phyloP scores from a whole-genome alignment of 2,888 invertebrate genomes.

The Torymus auratus region DNA sequence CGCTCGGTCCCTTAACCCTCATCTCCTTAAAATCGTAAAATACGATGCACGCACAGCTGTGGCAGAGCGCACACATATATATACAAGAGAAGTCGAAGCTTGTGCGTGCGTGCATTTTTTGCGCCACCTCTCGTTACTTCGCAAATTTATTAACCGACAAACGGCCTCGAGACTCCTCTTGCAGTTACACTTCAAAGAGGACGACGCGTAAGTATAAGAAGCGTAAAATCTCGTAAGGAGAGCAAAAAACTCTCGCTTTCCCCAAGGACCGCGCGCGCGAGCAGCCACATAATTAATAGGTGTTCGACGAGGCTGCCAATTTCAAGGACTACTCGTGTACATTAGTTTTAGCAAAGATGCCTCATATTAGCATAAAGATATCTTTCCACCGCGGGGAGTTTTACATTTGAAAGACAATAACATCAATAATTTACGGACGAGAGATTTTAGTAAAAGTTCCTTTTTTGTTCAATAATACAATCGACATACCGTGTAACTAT shows the following conservation, averaged over 20 bases:
- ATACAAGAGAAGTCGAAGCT: slow-evolving; percentile 29
- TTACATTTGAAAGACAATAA: slow-evolving; percentile 3
- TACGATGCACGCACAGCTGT: slow-evolving; percentile 13
- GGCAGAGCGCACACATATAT: no score
- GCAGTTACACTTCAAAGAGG: slow-evolving; percentile 51
- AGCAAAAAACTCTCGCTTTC: slow-evolving; percentile 54
- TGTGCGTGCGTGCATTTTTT: slow-evolving; percentile 40
- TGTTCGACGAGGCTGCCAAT: slow-evolving; percentile 46
- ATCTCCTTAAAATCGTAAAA: slow-evolving; percentile 41
- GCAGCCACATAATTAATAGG: slow-evolving; percentile 54
- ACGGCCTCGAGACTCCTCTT: slow-evolving; percentile 44
- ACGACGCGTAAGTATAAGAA: slow-evolving; percentile 34
- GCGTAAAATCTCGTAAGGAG: slow-evolving; percentile 55
- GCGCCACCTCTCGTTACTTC: slow-evolving; percentile 54
- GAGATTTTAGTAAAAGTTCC: no score
- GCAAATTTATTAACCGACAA: slow-evolving; percentile 57
- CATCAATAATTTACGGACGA: background rate
- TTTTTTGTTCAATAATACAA: no score
- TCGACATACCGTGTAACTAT: no score
- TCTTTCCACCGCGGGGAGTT: background rate
- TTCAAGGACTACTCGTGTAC: slow-evolving; percentile 43
- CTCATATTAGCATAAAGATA: background rate
- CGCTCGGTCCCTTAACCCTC: background rate
- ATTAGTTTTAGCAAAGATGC: slow-evolving; percentile 31
- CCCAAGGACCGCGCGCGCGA: slow-evolving; percentile 44